phyloP scores from a whole-genome alignment of 1,140 invertebrate species.

The Ruditapes philippinarum region DNA sequence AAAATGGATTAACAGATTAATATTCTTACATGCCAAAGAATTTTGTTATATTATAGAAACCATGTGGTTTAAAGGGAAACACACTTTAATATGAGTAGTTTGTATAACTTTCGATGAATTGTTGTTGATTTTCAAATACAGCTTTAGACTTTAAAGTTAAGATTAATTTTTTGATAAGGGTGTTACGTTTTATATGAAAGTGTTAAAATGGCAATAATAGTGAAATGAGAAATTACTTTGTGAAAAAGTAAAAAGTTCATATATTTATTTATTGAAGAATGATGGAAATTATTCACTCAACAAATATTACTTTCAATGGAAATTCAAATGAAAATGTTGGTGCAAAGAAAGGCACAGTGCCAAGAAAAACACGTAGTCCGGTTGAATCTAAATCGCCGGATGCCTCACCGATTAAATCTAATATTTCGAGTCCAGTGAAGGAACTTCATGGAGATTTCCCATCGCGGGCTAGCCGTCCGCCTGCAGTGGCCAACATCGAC shows the following conservation, averaged over 20 bases:
- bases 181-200: no score
- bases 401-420: background rate
- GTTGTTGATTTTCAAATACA: no score
- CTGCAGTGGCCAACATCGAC: background rate
- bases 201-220: no score
- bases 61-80: background rate
- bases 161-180: no score
- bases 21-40: background rate
- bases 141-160: no score
- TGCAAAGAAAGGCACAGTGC: background rate
- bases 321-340: conserved; percentile 1
- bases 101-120: no score
- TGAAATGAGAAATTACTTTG: no score
- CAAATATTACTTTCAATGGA: conserved; percentile 23
- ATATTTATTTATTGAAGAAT: background rate
- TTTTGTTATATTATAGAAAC: background rate
- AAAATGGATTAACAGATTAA: conserved; percentile 13
- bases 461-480: background rate
- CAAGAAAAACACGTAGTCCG: background rate
- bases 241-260: no score
- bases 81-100: background rate
- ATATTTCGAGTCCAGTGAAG: background rate
- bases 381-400: background rate
- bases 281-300: conserved; percentile 32
- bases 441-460: background rate